Evolutionary conservation across 2,888 invertebrate genomes (phyloP).

Genomic region (Keiferia lycopersicella): DNA sequence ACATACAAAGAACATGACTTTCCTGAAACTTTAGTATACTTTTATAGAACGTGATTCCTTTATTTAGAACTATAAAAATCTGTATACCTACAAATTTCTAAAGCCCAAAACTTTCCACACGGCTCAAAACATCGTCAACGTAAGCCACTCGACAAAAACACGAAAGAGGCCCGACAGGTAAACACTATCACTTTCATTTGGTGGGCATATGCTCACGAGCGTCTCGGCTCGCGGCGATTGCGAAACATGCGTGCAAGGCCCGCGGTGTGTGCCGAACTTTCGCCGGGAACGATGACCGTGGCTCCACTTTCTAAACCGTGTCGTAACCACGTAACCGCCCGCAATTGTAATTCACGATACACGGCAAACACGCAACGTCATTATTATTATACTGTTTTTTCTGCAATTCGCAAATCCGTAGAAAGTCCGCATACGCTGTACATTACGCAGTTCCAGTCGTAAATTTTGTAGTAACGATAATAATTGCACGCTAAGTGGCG

Average conservation of each 20-base stretch:
- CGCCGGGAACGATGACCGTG: slow-evolving; percentile 78
- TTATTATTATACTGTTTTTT: slow-evolving; percentile 53
- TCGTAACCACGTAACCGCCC: slow-evolving; percentile 63
- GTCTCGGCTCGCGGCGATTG: slow-evolving; percentile 39
- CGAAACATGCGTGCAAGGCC: slow-evolving; percentile 61
- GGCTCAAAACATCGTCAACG: slow-evolving; percentile 7
- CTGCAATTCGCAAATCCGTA: slow-evolving; percentile 65
- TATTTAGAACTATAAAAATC: neutral
- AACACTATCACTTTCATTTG: slow-evolving; percentile 60
- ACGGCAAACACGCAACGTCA: slow-evolving; percentile 71
- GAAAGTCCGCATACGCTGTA: slow-evolving; percentile 52
- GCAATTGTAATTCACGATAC: slow-evolving; percentile 75
- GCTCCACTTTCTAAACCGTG: slow-evolving; percentile 77
- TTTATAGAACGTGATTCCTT: no score
- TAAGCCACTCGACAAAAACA: neutral
- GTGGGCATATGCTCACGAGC: slow-evolving; percentile 14
- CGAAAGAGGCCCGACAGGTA: slow-evolving; percentile 27
- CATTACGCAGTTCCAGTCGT: slow-evolving; percentile 22
- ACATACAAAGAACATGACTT: no score
- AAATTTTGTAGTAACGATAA: slow-evolving; percentile 18
- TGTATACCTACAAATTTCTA: neutral
- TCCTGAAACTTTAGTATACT: no score
- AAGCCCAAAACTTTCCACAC: neutral
- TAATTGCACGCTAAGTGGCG: slow-evolving; percentile 29
- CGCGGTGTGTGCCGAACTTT: slow-evolving; percentile 57